Evolutionary conservation across 2,888 invertebrate genomes (phyloP).

Genomic region (Invenusta paracnida): DNA sequence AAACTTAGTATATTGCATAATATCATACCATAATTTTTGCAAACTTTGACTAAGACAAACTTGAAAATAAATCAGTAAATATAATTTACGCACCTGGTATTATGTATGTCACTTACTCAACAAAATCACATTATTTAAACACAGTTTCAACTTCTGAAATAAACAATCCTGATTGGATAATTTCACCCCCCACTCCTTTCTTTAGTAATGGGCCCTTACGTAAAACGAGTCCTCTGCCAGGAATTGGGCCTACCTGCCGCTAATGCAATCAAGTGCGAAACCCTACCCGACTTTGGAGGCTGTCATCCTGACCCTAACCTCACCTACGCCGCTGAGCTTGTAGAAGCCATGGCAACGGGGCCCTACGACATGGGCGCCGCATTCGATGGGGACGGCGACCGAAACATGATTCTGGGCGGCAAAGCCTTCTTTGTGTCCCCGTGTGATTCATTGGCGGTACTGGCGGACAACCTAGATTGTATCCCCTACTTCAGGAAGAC

Average conservation of each 20-base stretch:
- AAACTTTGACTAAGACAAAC: too few species aligned
- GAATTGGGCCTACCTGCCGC: slow-evolving; percentile 73
- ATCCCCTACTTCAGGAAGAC: slow-evolving; percentile 87
- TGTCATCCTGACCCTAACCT: slow-evolving; percentile 91
- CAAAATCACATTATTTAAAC: too few species aligned
- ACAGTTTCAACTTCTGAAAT: too few species aligned
- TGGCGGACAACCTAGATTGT: slow-evolving; percentile 79
- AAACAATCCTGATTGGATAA: too few species aligned
- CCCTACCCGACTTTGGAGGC: slow-evolving; percentile 90
- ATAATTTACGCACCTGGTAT: too few species aligned
- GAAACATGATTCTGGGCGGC: slow-evolving; percentile 93
- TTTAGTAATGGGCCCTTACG: slow-evolving; percentile 93
- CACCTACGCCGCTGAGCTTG: slow-evolving; percentile 77
- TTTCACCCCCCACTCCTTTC: too few species aligned
- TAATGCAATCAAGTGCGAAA: slow-evolving; percentile 72
- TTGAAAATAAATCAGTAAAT: too few species aligned
- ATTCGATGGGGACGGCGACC: slow-evolving; percentile 97
- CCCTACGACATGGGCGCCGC: slow-evolving; percentile 81
- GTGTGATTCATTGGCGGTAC: slow-evolving; percentile 87
- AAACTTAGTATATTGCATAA: too few species aligned
- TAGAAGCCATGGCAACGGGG: slow-evolving; percentile 67
- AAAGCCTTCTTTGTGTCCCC: slow-evolving; percentile 95
- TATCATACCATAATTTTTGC: too few species aligned
- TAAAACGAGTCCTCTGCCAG: slow-evolving; percentile 77
- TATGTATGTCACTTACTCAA: too few species aligned